phyloP scores from a whole-genome alignment of 2,113 vertebrate species.

The Porphyrio hochstetteri region DNA sequence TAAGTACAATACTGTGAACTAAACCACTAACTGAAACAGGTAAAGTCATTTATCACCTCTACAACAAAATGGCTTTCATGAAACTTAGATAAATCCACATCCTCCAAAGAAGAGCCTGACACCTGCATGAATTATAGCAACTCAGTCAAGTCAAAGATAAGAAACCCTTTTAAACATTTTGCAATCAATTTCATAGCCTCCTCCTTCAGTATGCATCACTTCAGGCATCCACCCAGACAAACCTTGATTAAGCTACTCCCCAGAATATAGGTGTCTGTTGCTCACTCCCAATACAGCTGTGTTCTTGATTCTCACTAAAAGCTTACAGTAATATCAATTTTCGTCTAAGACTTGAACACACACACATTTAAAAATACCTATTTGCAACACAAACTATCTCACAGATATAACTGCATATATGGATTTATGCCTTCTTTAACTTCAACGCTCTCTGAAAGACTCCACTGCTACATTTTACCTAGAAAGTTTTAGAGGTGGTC shows the following conservation, averaged over 20 bases:
- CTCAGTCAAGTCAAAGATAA: not conserved
- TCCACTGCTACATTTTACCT: not conserved
- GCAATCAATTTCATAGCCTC: not conserved
- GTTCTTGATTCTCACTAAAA: not conserved
- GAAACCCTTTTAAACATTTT: not conserved
- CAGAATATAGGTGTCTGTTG: not conserved
- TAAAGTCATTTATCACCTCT: not conserved
- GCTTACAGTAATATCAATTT: not conserved
- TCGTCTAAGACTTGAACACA: fast-evolving
- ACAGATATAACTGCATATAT: not conserved
- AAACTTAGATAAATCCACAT: not conserved
- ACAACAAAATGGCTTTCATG: not conserved
- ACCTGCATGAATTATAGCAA: not conserved
- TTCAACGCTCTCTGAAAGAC: not conserved
- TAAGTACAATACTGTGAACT: not conserved
- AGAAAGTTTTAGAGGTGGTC: not conserved
- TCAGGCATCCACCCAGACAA: not conserved
- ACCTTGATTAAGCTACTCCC: not conserved
- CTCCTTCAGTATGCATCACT: not conserved
- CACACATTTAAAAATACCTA: not conserved
- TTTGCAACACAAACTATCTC: not conserved
- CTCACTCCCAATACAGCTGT: fast-evolving
- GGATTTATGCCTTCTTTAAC: not conserved
- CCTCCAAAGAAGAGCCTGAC: not conserved
- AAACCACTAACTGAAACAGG: not conserved